Base-by-base conservation (phyloP, 2,888 invertebrate genomes). In the Drosophila kanekoi region DNA sequence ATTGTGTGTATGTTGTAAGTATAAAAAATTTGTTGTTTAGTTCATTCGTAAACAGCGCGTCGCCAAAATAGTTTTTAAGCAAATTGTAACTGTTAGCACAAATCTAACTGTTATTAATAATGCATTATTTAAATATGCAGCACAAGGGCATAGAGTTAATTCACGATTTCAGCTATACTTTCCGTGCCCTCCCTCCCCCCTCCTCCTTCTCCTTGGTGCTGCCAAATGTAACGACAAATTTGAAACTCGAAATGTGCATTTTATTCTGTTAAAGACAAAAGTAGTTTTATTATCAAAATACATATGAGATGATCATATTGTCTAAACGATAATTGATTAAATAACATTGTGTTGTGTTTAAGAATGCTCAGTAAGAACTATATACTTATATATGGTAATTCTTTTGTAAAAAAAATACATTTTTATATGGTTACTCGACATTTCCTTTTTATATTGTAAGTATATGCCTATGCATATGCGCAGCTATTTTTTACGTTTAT, bases 401-500 rank as follows among this genome's bases (percentile, higher is more conserved):
- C 87, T 85, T 90, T 87, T 90, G 90, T 89, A 90, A 80, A 76
- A 72, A 37, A 90, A 80, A 76, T 72, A 37, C 49, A 71, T 65
- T 88, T 89, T 80, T 45, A 49, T 74, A 75, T 54, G 58, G 86
- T 66, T 53, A 65, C 51, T 72, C 40, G 70, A 82, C 53, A 68
- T 71, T 79, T 79, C 59, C 59, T 70, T 80, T 87, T 67, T 74
- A 62, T 48, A 69, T 64, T 77, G 57, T 72, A 83, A 79, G 70
- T 77, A 58, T 72, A 48, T 68, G 56, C 65, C 37, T 77, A 62
- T 23, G 52, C 51, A 51, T 62, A 71, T 70, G 73, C 67, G 73
- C 72, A 72, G 62, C 61, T 73, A 70, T 69, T 81, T 87, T 78
- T 72, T 79, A 77, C 72, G 68, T 79, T 77, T 78, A 79, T 79